These are phyloP conservation scores for Sinodicranocentrus sp. DNA, from an alignment of 2,888 invertebrate species.

Conservation along the genomic window DNA sequence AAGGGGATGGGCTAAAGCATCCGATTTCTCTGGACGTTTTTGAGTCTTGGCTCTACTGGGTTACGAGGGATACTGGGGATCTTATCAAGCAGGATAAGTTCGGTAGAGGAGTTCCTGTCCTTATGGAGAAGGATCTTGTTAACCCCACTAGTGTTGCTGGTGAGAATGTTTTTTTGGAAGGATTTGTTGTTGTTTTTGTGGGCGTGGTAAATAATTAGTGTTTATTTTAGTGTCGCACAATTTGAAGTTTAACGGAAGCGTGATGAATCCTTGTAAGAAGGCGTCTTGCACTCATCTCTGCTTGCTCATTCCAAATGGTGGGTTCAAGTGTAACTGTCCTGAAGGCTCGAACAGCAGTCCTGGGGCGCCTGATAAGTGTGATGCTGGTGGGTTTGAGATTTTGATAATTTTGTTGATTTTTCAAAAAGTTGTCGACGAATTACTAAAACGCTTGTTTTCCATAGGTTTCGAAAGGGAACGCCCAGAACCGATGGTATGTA, in stretches of 20 bases:
- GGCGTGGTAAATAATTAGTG: conserved; percentile 16
- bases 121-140: conserved; percentile 89
- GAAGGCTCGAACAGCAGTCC: conserved; percentile 81
- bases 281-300: conserved; percentile 95
- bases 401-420: no score
- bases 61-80: conserved; percentile 93
- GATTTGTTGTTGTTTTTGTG: no score
- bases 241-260: conserved; percentile 88
- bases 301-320: conserved; percentile 90
- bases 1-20: conserved; percentile 85
- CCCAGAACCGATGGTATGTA: conserved; percentile 87
- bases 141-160: conserved; percentile 92
- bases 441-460: no score
- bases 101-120: conserved; percentile 93
- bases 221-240: conserved; percentile 86
- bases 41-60: conserved; percentile 95
- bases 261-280: conserved; percentile 84
- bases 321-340: conserved; percentile 92
- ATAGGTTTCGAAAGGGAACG: conserved; percentile 86
- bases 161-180: no score
- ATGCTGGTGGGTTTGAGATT: conserved; percentile 83
- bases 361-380: conserved; percentile 84
- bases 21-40: conserved; percentile 95
- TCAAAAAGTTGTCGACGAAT: no score
- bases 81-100: conserved; percentile 96